Conservation (phyloP, 2,888 invertebrate genomes). For the Noctuana brunneofusca region DNA sequence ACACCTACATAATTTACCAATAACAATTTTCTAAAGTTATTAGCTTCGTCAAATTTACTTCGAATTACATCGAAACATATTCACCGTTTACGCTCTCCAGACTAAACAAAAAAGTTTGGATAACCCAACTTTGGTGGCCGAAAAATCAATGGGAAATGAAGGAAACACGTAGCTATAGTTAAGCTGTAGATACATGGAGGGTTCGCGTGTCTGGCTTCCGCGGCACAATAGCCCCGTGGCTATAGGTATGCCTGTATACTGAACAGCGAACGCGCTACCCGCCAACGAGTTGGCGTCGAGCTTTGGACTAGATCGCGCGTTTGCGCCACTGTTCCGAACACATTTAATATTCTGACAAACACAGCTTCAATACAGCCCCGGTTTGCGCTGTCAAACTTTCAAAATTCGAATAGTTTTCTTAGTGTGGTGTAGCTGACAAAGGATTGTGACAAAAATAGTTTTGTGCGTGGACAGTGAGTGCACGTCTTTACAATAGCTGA, state of each 20-base stretch:
- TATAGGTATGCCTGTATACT: slow-evolving; percentile 63
- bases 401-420: slow-evolving; percentile 40
- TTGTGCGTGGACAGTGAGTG: slow-evolving; percentile 58
- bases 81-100: slow-evolving; percentile 11
- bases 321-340: slow-evolving; percentile 59
- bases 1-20: neutral
- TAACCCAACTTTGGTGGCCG: slow-evolving; percentile 40
- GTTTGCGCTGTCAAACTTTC: slow-evolving; percentile 35
- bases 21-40: neutral
- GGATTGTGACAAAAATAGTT: slow-evolving; percentile 44
- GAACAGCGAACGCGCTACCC: slow-evolving; percentile 52
- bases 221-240: slow-evolving; percentile 71
- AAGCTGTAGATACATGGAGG: slow-evolving; percentile 55
- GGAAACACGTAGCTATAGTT: slow-evolving; percentile 56
- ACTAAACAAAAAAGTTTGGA: slow-evolving; percentile 30
- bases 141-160: slow-evolving; percentile 51
- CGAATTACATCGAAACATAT: neutral
- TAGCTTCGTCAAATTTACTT: neutral
- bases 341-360: slow-evolving; percentile 35
- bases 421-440: slow-evolving; percentile 38
- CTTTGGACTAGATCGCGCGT: slow-evolving; percentile 77
- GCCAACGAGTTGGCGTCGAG: slow-evolving; percentile 71
- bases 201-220: slow-evolving; percentile 73
- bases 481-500: slow-evolving; percentile 51
- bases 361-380: slow-evolving; percentile 7